phyloP scores from a whole-genome alignment of 2,113 vertebrate genomes.

The Addax nasomaculatus region DNA sequence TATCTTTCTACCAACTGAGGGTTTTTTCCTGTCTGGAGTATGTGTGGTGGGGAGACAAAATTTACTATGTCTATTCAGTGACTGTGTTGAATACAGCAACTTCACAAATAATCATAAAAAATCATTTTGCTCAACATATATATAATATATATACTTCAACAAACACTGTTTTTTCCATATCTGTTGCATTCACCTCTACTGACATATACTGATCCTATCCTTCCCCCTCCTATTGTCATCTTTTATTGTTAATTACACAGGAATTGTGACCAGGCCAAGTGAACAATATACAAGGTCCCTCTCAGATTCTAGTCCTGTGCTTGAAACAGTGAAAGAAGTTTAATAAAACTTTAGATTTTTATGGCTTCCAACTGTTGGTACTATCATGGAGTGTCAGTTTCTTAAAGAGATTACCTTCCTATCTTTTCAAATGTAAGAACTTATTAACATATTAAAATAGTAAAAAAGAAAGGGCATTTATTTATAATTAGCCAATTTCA shows the following conservation, averaged over 20 bases:
- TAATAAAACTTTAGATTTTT: background rate
- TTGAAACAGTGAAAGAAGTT: background rate
- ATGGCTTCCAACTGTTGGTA: background rate
- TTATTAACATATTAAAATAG: background rate
- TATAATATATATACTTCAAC: background rate
- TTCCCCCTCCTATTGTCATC: background rate
- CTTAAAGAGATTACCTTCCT: background rate
- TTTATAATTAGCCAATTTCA: background rate
- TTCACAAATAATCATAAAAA: background rate
- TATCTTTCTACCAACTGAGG: background rate
- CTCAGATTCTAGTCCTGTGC: background rate
- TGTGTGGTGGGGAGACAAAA: background rate
- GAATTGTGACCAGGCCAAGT: background rate
- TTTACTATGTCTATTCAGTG: background rate
- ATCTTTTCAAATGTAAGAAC: background rate
- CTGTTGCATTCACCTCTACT: background rate
- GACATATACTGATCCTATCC: accelerated
- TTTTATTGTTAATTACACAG: background rate
- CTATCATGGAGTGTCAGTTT: background rate
- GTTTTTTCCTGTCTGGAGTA: background rate
- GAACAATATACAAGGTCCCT: background rate
- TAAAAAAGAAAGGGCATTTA: background rate
- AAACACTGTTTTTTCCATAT: background rate
- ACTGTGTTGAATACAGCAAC: background rate
- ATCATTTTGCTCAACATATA: background rate